These are phyloP conservation scores for Galerucella calmariensis DNA, from an alignment of 2,888 invertebrate species.

Conservation along the genomic window DNA sequence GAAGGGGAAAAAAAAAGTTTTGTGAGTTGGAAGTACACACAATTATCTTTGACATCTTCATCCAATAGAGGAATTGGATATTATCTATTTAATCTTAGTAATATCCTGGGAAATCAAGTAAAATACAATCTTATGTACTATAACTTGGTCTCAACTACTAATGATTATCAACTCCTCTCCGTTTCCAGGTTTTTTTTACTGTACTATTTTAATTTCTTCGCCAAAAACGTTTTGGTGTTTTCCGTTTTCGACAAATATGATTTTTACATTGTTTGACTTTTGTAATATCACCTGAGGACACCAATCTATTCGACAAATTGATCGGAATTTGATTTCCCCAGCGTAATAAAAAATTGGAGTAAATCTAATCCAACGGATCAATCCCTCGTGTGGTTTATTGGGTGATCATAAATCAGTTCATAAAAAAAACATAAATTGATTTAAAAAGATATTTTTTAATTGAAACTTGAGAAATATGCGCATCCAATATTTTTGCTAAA, in stretches of 20 bases:
- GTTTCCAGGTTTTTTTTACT: too few species aligned
- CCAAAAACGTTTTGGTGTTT: not conserved
- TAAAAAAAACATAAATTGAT: not conserved
- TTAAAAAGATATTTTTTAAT: not conserved
- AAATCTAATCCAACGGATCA: not conserved
- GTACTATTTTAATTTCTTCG: not conserved
- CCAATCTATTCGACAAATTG: not conserved
- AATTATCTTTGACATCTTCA: too few species aligned
- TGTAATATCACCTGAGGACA: not conserved
- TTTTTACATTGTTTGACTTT: not conserved
- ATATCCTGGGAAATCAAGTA: too few species aligned
- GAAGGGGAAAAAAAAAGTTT: too few species aligned
- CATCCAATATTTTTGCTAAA: too few species aligned
- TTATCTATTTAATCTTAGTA: too few species aligned
- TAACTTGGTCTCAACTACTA: too few species aligned
- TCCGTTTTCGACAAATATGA: not conserved
- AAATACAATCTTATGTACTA: too few species aligned
- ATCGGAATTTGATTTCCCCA: conserved; percentile 2
- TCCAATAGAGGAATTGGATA: too few species aligned
- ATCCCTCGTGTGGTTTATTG: not conserved
- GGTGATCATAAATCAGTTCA: not conserved
- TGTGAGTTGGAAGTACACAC: too few species aligned
- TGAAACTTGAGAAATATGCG: not conserved
- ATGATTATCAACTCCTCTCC: too few species aligned
- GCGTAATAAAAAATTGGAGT: not conserved